Conservation (phyloP, 2,113 vertebrate species). For the Rhinopomastus cyanomelas region DNA sequence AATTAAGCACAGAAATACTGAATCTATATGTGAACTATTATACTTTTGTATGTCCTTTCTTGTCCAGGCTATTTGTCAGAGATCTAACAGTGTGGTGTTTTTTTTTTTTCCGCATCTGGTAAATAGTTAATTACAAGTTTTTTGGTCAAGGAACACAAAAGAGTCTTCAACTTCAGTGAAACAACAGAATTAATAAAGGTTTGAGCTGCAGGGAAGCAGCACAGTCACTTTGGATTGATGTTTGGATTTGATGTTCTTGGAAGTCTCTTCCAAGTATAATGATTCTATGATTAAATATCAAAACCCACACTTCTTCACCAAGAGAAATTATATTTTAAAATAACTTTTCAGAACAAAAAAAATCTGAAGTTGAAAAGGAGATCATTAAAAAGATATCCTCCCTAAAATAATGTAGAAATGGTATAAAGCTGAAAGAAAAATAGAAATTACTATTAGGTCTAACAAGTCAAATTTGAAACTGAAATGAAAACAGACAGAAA, state of each 20-base stretch:
- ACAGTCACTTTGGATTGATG: too few relatives aligned
- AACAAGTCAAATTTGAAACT: not conserved
- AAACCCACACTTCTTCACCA: accelerated
- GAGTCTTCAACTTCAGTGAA: not conserved
- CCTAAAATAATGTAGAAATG: not conserved
- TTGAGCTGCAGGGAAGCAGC: not conserved
- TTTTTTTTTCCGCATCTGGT: not conserved
- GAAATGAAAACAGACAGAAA: not conserved
- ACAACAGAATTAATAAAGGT: not conserved
- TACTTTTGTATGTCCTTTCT: not conserved
- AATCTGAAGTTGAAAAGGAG: not conserved
- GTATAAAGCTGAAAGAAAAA: not conserved
- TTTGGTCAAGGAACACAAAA: not conserved
- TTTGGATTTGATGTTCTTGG: too few relatives aligned
- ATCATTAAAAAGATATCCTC: not conserved
- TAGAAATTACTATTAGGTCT: not conserved
- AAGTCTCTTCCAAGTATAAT: too few relatives aligned
- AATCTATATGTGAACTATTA: not conserved
- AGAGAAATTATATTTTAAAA: not conserved
- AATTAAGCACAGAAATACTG: not conserved
- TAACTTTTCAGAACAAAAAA: too few relatives aligned
- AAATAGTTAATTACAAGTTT: not conserved
- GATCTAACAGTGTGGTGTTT: not conserved
- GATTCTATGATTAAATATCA: not conserved
- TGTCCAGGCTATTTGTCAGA: not conserved